Evolutionary conservation across 2,888 invertebrate genomes (phyloP), one percentile per base, ranked within the genome.

Genomic region (Amaurobius ferox): DNA sequence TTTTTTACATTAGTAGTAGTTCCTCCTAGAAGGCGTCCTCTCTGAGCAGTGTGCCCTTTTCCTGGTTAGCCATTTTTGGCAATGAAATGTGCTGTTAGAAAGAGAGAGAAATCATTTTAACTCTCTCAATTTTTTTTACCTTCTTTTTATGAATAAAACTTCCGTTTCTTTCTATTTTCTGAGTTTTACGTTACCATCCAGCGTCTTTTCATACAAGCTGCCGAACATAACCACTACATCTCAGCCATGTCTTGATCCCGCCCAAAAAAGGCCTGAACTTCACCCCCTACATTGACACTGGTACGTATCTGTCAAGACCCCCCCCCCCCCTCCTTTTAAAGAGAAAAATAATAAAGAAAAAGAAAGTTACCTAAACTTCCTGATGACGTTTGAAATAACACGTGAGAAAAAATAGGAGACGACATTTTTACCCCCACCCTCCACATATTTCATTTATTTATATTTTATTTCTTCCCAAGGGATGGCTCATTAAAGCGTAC

Each of bases 341-440:
- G 30, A 29, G 32, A n/a, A n/a, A n/a, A n/a, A n/a, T n/a, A n/a
- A n/a, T 9, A 68, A 9, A 67, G 13, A 28, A 62, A 29, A 66
- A 61, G 70, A 78, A 23, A 40, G 19, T 66, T 79, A 77, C 77
- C 48, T 67, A 74, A 76, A 77, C 83, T 72, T 77, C 77, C 72
- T 72, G 77, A 77, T 77, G 83, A 77, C 66, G 83, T 71, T 61
- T 77, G 77, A 64, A 67, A 77, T 77, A 77, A 72, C 71, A 85
- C 83, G 77, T 85, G 83, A 77, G 83, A 85, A 85, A 19, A 85
- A 77, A 35, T 55, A 28, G 61, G 32, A 9, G 32, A 19, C 66
- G 35, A 35, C n/a, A 66, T 32, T 19, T 35, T 66, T 66, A 23
- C 3, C 26, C 32, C 35, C 79, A 48, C 79, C 32, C 26, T 35